Evolutionary conservation across 2,888 invertebrate species (phyloP), one percentile per base, ranked within the genome.

Genomic region (Nomada lathburiana): DNA sequence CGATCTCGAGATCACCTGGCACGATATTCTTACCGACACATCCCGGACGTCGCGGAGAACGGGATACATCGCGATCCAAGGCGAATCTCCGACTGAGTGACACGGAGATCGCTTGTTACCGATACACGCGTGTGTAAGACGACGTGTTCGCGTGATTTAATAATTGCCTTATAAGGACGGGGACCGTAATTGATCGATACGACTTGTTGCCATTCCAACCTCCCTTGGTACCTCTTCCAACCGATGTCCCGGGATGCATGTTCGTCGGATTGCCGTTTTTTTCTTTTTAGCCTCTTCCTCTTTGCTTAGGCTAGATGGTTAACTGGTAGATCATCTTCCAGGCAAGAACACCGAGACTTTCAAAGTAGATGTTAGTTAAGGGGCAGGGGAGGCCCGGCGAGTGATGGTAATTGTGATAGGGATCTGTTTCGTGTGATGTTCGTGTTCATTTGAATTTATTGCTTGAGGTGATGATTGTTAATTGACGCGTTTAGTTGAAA

Each of bases 91-190:
- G 63, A 55, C 67, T 65, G 79, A 84, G 70, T 86, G 86, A 86
- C 86, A 85, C 77, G 84, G 55, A 80, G 86, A 86, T 86, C 86
- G 86, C 86, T 86, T 76, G 86, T 86, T 86, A 86, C 79, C 85
- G 86, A 86, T 86, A 86, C 86, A 85, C 82, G 69, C 78, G 79
- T 76, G 84, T 84, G 85, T 84, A 84, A 78, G 75, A 81, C 85
- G 83, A 86, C 83, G 86, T 86, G 86, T 86, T 83, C 80, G 84
- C 83, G 86, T 86, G 85, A 86, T 86, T 86, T 86, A 86, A 86
- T 85, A 86, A 86, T 86, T 86, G 83, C 83, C 86, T 83, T 86
- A 83, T 86, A 86, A 83, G 86, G 86, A 65, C 53, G 13, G 26
- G 50, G 18, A 23, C 73, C 20, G 85, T 86, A 86, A 85, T 85